Conservation (phyloP, 64 coral and sea anemone species). For the Trachythela sp. region DNA sequence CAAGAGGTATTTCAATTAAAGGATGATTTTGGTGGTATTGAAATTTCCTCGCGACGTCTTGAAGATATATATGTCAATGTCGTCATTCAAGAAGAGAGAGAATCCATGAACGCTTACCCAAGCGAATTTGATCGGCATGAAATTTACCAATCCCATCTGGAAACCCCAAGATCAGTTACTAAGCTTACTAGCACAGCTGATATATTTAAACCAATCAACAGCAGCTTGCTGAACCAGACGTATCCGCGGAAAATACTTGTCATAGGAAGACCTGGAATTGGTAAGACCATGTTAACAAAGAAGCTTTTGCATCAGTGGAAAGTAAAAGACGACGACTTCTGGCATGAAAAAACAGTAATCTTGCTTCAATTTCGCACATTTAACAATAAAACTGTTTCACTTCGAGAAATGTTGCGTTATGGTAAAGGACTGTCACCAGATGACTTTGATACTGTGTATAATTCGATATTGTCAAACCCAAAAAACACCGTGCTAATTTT, state of each 20-base stretch:
- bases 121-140: background rate
- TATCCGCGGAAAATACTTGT: background rate
- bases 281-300: background rate
- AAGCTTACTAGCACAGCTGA: background rate
- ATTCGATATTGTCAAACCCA: background rate
- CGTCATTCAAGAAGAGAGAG: constrained; percentile 4
- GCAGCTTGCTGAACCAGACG: background rate
- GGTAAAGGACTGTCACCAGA: background rate
- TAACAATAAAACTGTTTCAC: background rate
- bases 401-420: background rate
- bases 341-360: background rate
- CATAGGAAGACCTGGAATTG: background rate
- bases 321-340: background rate
- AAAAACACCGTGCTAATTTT: background rate
- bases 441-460: background rate
- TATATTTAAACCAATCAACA: background rate
- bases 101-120: background rate
- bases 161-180: background rate
- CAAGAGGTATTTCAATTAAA: background rate
- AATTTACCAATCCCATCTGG: background rate
- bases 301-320: background rate
- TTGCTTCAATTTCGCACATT: background rate
- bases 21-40: background rate
- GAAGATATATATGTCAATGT: background rate
- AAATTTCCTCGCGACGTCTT: background rate